A percentile compares a stretch with the other conserved stretches of the same genome.
phyloP scores from a whole-genome alignment of 53 echinoderm and acorn worm species.

The Temnopleurus reevesii region DNA sequence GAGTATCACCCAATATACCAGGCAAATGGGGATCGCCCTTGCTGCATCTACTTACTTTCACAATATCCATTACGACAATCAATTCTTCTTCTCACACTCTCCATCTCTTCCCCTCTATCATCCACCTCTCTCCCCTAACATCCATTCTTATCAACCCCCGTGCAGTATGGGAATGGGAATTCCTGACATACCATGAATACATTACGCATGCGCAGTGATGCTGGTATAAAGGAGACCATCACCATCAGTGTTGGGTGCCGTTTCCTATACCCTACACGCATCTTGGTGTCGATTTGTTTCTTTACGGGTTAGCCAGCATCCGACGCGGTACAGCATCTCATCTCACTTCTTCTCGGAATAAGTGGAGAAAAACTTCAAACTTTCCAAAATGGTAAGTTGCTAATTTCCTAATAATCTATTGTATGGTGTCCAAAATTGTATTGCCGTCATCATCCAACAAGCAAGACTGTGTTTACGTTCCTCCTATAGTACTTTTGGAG shows the following conservation, averaged over 20 bases:
- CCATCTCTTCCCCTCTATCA: neutral
- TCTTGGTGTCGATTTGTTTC: neutral
- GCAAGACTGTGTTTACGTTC: neutral
- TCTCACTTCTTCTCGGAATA: slow-evolving; percentile 44
- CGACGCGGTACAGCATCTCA: neutral
- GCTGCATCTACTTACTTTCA: no score
- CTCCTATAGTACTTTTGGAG: neutral
- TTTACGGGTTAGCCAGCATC: slow-evolving; percentile 51
- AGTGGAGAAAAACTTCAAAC: slow-evolving; percentile 19
- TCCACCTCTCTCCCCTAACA: neutral
- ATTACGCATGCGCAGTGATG: slow-evolving; percentile 47
- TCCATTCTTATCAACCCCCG: slow-evolving; percentile 37
- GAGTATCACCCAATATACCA: no score
- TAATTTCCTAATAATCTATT: neutral
- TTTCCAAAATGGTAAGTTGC: slow-evolving; percentile 55
- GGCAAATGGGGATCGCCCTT: no score
- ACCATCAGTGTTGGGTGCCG: neutral
- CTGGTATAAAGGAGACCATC: neutral
- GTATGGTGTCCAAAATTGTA: neutral
- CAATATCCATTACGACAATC: neutral
- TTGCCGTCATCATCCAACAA: neutral
- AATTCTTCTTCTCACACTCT: neutral
- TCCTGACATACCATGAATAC: slow-evolving; percentile 33
- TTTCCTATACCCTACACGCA: neutral
- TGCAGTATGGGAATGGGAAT: slow-evolving; percentile 23